These are phyloP conservation scores for Amphiura filiformis DNA, from an alignment of 35 echinoderm and acorn worm species.

Conservation along the genomic window DNA sequence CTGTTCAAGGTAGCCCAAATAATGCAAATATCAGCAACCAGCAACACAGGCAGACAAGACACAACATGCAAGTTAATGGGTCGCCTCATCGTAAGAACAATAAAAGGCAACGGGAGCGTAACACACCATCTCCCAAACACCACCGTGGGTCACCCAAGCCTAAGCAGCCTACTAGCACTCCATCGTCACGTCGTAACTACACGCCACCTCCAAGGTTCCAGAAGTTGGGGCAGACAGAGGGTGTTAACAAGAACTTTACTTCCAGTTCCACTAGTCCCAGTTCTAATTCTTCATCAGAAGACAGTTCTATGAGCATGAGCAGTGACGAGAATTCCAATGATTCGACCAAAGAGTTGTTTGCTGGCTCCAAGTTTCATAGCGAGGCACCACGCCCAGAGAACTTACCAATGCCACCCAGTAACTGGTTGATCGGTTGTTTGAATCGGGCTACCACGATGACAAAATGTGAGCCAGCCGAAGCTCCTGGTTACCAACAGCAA, in stretches of 20 bases:
- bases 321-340: slow-evolving; percentile 3
- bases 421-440: background rate
- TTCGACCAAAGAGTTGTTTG: background rate
- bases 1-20: background rate
- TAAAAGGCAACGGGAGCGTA: background rate
- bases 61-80: background rate
- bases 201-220: background rate
- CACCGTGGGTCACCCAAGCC: background rate
- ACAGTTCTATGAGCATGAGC: background rate
- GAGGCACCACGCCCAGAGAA: background rate
- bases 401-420: background rate
- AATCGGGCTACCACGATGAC: background rate
- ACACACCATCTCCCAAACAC: background rate
- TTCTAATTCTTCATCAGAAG: background rate
- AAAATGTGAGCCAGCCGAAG: background rate
- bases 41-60: background rate
- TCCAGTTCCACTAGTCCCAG: background rate
- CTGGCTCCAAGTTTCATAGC: background rate
- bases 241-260: background rate
- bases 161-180: background rate
- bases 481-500: background rate
- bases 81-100: background rate
- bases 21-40: background rate
- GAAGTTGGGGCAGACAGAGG: background rate
- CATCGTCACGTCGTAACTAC: background rate